Evolutionary conservation across 2,797 vertebrate species (phyloP).

Genomic region (Nyctibius grandis): DNA sequence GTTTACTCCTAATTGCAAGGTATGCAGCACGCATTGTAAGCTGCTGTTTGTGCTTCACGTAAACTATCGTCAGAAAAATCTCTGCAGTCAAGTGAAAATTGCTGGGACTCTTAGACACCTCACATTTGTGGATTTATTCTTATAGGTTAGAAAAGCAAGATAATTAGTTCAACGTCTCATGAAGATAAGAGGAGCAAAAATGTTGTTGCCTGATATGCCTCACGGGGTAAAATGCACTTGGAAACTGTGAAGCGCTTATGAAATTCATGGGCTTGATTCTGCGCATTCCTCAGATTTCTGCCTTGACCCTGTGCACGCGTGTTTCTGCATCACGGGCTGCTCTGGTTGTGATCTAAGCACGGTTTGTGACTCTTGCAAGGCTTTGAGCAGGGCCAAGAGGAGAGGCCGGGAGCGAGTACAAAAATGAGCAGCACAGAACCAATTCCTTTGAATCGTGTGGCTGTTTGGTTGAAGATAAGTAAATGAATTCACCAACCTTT

Average conservation of each 20-base stretch:
- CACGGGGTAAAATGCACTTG: background rate
- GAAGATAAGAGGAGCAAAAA: constrained; percentile 5
- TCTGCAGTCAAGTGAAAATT: background rate
- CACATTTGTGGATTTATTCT: background rate
- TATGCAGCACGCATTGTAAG: background rate
- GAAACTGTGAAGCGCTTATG: background rate
- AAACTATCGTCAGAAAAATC: background rate
- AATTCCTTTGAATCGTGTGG: background rate
- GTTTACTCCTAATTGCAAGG: background rate
- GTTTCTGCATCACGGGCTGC: background rate
- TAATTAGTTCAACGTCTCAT: background rate
- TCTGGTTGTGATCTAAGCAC: background rate
- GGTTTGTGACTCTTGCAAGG: background rate
- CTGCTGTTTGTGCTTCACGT: background rate
- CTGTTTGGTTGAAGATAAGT: constrained; percentile 45
- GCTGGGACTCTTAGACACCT: background rate
- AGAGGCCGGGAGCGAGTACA: background rate
- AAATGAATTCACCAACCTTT: constrained; percentile 25
- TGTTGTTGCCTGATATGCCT: background rate
- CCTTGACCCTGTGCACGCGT: fast-evolving
- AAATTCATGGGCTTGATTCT: background rate
- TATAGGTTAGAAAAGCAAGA: background rate
- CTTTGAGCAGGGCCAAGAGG: background rate
- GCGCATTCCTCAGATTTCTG: background rate
- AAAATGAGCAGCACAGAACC: background rate